Percentiles rank a stretch among this genome's conserved stretches.
Conservation (phyloP, 2,888 invertebrate genomes). For the Callinectes sapidus region DNA sequence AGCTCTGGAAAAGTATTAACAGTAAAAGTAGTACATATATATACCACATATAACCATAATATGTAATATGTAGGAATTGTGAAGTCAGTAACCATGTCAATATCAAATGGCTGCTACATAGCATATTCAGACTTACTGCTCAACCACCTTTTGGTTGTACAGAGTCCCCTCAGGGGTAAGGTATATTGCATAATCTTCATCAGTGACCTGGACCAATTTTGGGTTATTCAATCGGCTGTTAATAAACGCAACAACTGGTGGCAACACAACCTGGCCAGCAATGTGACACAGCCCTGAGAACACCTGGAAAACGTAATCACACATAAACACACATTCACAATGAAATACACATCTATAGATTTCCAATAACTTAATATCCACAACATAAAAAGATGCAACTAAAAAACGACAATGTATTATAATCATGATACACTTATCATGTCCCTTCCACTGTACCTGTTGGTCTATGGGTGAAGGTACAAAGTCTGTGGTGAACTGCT, state of each 20-base stretch:
- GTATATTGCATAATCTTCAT: slow-evolving; percentile 87
- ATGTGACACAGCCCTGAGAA: slow-evolving; percentile 67
- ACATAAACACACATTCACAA: not conserved
- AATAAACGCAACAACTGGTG: slow-evolving; percentile 55
- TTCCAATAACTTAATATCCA: not conserved
- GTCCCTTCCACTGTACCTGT: slow-evolving; percentile 44
- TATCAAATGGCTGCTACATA: not conserved
- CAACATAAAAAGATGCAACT: not conserved
- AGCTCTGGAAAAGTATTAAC: slow-evolving; percentile 53
- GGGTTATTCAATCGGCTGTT: slow-evolving; percentile 79
- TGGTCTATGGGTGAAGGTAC: slow-evolving; percentile 52
- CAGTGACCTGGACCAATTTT: slow-evolving; percentile 83
- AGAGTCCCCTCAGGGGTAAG: slow-evolving; percentile 92
- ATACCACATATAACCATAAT: not conserved
- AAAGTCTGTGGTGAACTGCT: slow-evolving; percentile 55
- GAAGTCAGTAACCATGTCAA: not conserved
- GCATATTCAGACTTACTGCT: slow-evolving; percentile 77
- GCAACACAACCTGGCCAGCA: slow-evolving; percentile 62
- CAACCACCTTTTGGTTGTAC: slow-evolving; percentile 90
- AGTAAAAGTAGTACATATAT: not conserved
- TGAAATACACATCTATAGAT: not conserved
- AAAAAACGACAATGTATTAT: not conserved
- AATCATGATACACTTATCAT: too few relatives aligned
- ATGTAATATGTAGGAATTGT: not conserved
- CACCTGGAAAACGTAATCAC: slow-evolving; percentile 55